These are phyloP conservation scores for Brachionus angularis DNA, from an alignment of 1,140 invertebrate genomes.

Conservation along the genomic window DNA sequence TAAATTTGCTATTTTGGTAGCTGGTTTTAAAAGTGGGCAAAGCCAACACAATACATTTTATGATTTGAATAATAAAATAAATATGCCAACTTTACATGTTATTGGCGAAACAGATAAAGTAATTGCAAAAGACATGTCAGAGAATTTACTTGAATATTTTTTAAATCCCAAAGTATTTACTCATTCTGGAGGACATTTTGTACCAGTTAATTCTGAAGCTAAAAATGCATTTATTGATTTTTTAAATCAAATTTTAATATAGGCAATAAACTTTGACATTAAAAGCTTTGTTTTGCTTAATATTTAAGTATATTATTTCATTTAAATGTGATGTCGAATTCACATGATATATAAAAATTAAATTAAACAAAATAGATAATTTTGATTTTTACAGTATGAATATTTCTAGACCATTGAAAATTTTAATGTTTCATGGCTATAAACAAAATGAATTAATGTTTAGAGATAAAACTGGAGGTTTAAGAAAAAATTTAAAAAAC, in stretches of 20 bases:
- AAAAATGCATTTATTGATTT: constrained; percentile 27
- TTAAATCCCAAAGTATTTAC: constrained; percentile 14
- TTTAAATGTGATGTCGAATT: not conserved
- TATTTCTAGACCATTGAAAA: not conserved
- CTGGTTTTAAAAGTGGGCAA: constrained; percentile 44
- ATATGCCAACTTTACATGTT: constrained; percentile 35
- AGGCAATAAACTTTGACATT: too few relatives aligned
- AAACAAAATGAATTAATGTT: constrained; percentile 24
- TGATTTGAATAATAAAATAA: not conserved
- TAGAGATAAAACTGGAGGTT: constrained; percentile 20
- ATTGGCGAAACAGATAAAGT: constrained; percentile 24
- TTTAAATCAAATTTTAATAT: too few relatives aligned
- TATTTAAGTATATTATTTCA: too few relatives aligned
- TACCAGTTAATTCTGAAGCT: constrained; percentile 11
- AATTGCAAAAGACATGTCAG: constrained; percentile 19
- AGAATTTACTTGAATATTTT: not conserved
- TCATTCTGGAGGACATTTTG: constrained; percentile 39
- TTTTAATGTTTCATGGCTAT: constrained; percentile 43
- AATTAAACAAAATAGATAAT: not conserved
- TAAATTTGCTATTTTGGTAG: constrained; percentile 41
- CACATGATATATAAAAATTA: not conserved
- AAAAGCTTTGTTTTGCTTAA: too few relatives aligned
- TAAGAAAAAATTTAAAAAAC: constrained; percentile 37
- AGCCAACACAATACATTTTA: not conserved
- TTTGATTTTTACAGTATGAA: not conserved